These are phyloP conservation scores for Coccyzus lansbergi DNA, from an alignment of 2,797 vertebrate genomes.

Conservation along the genomic window DNA sequence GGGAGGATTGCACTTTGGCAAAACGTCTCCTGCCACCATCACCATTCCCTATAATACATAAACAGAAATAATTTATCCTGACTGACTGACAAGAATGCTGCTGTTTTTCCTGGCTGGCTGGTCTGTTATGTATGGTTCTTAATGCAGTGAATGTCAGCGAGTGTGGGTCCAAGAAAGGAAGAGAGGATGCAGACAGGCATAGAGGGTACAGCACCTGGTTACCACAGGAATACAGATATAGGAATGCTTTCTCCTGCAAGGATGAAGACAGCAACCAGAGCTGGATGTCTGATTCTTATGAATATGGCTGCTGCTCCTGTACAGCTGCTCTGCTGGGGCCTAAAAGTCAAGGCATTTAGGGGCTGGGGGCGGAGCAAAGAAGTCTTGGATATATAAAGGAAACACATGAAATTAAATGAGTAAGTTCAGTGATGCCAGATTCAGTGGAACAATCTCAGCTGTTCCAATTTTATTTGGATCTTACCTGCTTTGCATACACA, in stretches of 20 bases:
- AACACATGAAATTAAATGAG: background rate
- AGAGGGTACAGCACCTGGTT: background rate
- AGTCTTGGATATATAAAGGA: background rate
- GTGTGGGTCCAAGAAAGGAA: background rate
- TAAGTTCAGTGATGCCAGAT: background rate
- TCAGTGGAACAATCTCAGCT: background rate
- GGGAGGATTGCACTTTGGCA: background rate
- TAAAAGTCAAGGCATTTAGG: background rate
- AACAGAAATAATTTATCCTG: background rate
- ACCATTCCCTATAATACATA: background rate
- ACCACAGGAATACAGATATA: background rate
- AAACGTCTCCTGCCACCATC: background rate
- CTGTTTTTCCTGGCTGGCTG: background rate
- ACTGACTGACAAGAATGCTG: background rate
- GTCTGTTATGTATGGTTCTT: background rate
- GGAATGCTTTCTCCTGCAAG: background rate
- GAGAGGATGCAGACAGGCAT: background rate
- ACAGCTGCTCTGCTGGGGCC: background rate
- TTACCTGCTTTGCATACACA: background rate
- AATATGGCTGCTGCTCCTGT: background rate
- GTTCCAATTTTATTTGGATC: background rate
- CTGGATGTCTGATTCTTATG: background rate
- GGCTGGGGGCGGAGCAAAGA: too few species aligned
- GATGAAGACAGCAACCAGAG: background rate
- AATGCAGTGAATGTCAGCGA: background rate